Conservation (phyloP, 2,113 vertebrate genomes). For the Crocuta crocuta region DNA sequence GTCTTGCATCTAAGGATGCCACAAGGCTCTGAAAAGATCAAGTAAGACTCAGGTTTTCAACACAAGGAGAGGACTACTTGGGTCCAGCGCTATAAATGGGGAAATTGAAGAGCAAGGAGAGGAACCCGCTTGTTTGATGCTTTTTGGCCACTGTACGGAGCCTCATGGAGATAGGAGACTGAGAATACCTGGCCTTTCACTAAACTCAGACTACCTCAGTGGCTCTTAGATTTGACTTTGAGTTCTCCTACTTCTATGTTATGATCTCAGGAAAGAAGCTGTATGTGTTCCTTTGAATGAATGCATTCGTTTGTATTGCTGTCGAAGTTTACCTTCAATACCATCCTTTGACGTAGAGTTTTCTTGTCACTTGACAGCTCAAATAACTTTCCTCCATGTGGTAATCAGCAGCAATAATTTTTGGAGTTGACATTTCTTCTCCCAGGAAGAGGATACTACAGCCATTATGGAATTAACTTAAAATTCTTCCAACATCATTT, state of each 20-base stretch:
- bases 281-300: neutral
- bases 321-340: conserved; percentile 50
- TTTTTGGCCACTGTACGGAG: neutral
- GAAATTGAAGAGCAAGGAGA: neutral
- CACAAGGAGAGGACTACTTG: neutral
- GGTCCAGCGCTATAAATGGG: neutral
- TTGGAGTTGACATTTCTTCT: conserved; percentile 49
- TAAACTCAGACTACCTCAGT: neutral
- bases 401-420: conserved; percentile 61
- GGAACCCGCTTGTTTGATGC: neutral
- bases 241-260: neutral
- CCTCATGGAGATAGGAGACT: neutral
- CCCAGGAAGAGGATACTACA: conserved; percentile 55
- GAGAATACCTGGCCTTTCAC: neutral
- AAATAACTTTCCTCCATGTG: conserved; percentile 69
- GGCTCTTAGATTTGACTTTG: neutral
- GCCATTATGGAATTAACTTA: conserved; percentile 78
- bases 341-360: conserved; percentile 22
- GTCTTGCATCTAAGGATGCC: neutral
- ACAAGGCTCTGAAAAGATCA: neutral
- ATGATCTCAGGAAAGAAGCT: conserved; percentile 41
- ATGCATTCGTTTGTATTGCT: neutral
- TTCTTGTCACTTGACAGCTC: conserved; percentile 63
- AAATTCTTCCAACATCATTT: conserved; percentile 66
- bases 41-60: neutral